Percentiles rank a stretch among this genome's conserved stretches.
phyloP scores from a whole-genome alignment of 2,797 vertebrate species.

The Thalassophryne amazonica region DNA sequence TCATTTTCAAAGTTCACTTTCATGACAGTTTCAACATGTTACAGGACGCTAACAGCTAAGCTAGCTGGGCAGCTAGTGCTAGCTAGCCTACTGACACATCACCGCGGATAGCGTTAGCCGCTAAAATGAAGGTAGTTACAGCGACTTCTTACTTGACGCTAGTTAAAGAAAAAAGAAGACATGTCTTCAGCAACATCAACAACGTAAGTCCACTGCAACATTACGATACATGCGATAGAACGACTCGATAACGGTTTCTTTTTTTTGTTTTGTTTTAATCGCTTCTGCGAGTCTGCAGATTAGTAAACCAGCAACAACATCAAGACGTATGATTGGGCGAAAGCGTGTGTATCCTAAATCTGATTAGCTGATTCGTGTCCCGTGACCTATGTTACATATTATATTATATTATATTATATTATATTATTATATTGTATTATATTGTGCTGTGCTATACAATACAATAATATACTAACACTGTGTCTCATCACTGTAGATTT shows the following conservation, averaged over 20 bases:
- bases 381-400: background rate
- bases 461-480: too few relatives aligned
- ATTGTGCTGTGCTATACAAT: too few relatives aligned
- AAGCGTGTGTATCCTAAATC: background rate
- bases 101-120: slow-evolving; percentile 12
- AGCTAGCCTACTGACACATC: slow-evolving; percentile 37
- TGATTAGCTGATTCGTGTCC: slow-evolving; percentile 54
- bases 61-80: slow-evolving; percentile 13
- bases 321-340: slow-evolving; percentile 64
- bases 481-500: too few relatives aligned
- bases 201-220: slow-evolving; percentile 49
- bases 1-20: too few relatives aligned
- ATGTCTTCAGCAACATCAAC: slow-evolving; percentile 38
- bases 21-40: background rate
- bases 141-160: slow-evolving; percentile 76
- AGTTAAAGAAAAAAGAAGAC: slow-evolving; percentile 60
- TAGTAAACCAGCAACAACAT: background rate
- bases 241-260: background rate
- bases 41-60: background rate
- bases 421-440: too few relatives aligned
- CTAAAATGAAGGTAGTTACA: slow-evolving; percentile 12
- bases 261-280: slow-evolving; percentile 30
- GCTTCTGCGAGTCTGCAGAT: slow-evolving; percentile 13
- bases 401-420: background rate
- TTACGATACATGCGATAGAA: slow-evolving; percentile 33